Evolutionary conservation across 1,140 invertebrate species (phyloP).

Genomic region (Whitmania pigra): DNA sequence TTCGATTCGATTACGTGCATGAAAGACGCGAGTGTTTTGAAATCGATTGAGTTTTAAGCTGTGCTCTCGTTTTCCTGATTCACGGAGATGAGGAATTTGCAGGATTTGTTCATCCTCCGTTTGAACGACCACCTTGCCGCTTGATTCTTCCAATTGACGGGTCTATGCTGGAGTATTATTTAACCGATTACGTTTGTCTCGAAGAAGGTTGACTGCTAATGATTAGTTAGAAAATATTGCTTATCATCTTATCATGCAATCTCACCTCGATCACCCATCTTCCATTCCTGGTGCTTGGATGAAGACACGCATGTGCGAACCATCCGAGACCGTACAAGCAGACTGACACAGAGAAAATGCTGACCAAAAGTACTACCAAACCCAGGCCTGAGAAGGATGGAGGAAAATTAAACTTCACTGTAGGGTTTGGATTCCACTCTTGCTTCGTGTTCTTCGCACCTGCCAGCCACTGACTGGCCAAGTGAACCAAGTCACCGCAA

Average conservation of each 20-base stretch:
- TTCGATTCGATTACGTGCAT: too few species aligned
- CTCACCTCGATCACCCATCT: conserved; percentile 15
- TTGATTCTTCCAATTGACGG: too few species aligned
- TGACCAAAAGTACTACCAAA: not conserved
- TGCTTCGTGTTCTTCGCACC: not conserved
- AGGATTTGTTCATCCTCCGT: too few species aligned
- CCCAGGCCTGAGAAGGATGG: conserved; percentile 1
- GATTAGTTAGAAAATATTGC: too few species aligned
- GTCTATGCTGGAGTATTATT: too few species aligned
- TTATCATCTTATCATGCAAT: not conserved
- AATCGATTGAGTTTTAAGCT: too few species aligned
- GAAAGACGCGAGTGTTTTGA: too few species aligned
- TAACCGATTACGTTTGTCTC: too few species aligned
- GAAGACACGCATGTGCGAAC: conserved; percentile 1
- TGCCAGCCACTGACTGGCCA: not conserved
- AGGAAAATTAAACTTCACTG: not conserved
- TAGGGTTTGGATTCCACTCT: not conserved
- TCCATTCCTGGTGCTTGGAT: not conserved
- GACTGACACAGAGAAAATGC: not conserved
- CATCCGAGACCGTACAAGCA: conserved; percentile 6
- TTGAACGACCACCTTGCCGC: too few species aligned
- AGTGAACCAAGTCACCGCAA: not conserved
- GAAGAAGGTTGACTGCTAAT: too few species aligned
- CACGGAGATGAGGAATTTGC: too few species aligned
- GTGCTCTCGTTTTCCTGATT: too few species aligned